These are phyloP conservation scores for Pipistrellus pygmaeus DNA, from an alignment of 2,797 vertebrate species.

Conservation along the genomic window DNA sequence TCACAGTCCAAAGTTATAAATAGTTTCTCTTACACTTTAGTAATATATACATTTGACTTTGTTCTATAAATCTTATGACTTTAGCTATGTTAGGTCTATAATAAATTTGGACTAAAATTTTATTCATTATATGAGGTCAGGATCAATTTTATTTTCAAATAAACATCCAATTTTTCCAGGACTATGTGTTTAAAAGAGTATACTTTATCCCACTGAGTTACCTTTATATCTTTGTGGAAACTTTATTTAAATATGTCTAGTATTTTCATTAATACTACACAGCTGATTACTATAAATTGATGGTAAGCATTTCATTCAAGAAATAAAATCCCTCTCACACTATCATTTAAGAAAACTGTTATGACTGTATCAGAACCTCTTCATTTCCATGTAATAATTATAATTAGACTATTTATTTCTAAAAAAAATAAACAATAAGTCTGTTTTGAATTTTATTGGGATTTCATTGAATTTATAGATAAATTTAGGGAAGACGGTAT, in stretches of 20 bases:
- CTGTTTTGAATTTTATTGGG: neutral
- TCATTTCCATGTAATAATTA: neutral
- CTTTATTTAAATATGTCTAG: neutral
- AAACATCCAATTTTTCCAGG: neutral
- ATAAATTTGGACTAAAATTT: constrained; percentile 23
- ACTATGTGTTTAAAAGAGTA: neutral
- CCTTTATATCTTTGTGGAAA: neutral
- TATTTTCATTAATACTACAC: neutral
- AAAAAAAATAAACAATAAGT: neutral
- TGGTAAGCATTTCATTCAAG: neutral
- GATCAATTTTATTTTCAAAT: neutral
- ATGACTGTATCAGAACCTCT: neutral
- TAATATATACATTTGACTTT: neutral
- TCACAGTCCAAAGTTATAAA: neutral
- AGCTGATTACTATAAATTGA: neutral
- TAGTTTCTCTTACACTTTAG: neutral
- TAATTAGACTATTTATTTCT: neutral
- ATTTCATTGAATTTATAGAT: neutral
- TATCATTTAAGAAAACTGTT: neutral
- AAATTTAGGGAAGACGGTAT: neutral
- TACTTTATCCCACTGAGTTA: neutral
- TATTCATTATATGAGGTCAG: neutral
- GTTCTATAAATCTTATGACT: neutral
- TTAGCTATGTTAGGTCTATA: neutral
- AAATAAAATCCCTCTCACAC: neutral